Evolutionary conservation across 2,888 invertebrate genomes (phyloP).

Genomic region (Calameuta filiformis): DNA sequence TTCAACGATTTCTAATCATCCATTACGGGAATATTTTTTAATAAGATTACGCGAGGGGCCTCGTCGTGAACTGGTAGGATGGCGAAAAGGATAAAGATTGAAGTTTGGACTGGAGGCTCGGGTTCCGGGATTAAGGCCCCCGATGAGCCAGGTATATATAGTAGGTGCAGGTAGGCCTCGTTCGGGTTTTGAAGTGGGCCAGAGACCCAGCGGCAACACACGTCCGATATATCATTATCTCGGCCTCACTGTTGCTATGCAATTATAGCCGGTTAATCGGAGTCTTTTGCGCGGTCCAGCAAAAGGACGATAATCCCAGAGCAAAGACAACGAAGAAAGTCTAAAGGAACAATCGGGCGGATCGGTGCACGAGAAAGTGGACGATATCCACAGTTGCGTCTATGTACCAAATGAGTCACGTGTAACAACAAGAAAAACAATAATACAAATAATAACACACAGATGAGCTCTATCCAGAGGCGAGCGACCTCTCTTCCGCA

Average conservation of each 20-base stretch:
- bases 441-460: conserved; percentile 45
- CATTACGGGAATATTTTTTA: no score
- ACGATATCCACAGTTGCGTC: no score
- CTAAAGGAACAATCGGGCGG: neutral
- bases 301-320: neutral
- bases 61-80: no score
- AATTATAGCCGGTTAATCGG: conserved; percentile 63
- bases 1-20: no score
- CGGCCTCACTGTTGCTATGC: conserved; percentile 63
- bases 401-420: no score
- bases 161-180: conserved; percentile 1
- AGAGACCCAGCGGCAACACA: conserved; percentile 48
- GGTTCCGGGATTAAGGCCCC: conserved; percentile 1
- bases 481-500: no score
- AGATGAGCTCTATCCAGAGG: no score
- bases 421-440: conserved; percentile 54
- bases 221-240: conserved; percentile 63
- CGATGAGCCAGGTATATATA: neutral
- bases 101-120: neutral
- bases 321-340: neutral
- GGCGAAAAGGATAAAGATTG: no score
- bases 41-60: no score
- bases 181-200: conserved; percentile 51
- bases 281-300: neutral
- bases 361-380: neutral